phyloP scores from a whole-genome alignment of 2,888 invertebrate genomes.

The Autographa pulchrina region DNA sequence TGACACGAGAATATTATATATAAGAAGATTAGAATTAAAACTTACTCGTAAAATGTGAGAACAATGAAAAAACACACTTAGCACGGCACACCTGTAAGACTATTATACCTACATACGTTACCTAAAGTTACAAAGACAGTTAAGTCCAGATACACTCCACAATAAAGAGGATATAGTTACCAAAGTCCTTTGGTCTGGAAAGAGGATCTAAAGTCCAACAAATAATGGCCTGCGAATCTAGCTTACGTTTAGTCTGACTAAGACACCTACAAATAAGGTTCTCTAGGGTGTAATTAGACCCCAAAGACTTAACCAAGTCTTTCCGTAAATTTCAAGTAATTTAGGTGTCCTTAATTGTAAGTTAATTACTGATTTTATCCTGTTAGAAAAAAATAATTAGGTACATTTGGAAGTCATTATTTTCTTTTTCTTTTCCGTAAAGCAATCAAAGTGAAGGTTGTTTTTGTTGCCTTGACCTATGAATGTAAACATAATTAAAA shows the following conservation, averaged over 20 bases:
- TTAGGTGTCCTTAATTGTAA: slow-evolving; percentile 7
- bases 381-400: not conserved
- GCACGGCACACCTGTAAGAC: no score
- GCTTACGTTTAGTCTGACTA: not conserved
- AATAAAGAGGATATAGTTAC: not conserved
- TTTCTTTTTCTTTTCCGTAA: not conserved
- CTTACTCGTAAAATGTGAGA: no score
- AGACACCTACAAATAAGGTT: not conserved
- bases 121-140: not conserved
- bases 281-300: slow-evolving; percentile 15
- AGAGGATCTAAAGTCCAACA: not conserved
- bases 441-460: slow-evolving; percentile 6
- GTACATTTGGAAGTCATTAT: not conserved
- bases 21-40: no score
- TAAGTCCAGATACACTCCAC: not conserved
- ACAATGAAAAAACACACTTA: no score
- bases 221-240: slow-evolving; percentile 3
- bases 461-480: slow-evolving; percentile 20
- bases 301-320: slow-evolving; percentile 6
- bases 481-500: slow-evolving; percentile 20
- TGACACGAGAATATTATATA: no score
- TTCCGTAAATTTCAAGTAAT: not conserved
- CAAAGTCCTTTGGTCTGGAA: not conserved
- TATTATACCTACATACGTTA: no score
- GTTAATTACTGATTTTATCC: not conserved